Conservation (phyloP, 2,797 vertebrate genomes). For the Enteromius treurensis region DNA sequence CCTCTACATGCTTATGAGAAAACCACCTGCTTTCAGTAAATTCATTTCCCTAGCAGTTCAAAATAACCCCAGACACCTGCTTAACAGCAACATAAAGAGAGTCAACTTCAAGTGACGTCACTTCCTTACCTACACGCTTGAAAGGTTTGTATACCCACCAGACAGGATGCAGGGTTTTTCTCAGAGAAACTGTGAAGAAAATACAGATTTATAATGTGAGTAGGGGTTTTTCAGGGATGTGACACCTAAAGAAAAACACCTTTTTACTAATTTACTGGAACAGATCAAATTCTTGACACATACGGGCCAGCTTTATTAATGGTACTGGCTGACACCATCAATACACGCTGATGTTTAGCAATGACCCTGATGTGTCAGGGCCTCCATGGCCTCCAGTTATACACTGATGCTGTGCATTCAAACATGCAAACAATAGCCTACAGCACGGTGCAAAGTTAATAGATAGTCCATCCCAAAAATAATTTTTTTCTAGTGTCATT, state of each 20-base stretch:
- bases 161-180: slow-evolving; percentile 49
- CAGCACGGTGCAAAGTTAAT: neutral
- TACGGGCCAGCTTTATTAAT: slow-evolving; percentile 13
- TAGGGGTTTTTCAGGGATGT: slow-evolving; percentile 13
- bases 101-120: slow-evolving; percentile 66
- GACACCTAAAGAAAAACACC: neutral
- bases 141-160: slow-evolving; percentile 39
- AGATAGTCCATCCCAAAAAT: neutral
- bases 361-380: slow-evolving; percentile 19
- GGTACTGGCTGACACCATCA: neutral
- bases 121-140: slow-evolving; percentile 62
- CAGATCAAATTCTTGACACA: neutral
- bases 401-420: neutral
- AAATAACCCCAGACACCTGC: slow-evolving; percentile 56
- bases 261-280: slow-evolving; percentile 10
- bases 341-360: slow-evolving; percentile 7
- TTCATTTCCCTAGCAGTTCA: slow-evolving; percentile 26
- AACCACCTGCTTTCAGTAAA: slow-evolving; percentile 71
- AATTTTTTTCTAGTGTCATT: neutral
- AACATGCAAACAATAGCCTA: slow-evolving; percentile 5
- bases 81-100: slow-evolving; percentile 39
- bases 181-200: neutral
- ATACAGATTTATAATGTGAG: neutral
- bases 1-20: slow-evolving; percentile 68
- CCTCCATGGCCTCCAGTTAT: neutral